phyloP scores from a whole-genome alignment of 2,113 vertebrate genomes.

The Lasiurus cinereus region DNA sequence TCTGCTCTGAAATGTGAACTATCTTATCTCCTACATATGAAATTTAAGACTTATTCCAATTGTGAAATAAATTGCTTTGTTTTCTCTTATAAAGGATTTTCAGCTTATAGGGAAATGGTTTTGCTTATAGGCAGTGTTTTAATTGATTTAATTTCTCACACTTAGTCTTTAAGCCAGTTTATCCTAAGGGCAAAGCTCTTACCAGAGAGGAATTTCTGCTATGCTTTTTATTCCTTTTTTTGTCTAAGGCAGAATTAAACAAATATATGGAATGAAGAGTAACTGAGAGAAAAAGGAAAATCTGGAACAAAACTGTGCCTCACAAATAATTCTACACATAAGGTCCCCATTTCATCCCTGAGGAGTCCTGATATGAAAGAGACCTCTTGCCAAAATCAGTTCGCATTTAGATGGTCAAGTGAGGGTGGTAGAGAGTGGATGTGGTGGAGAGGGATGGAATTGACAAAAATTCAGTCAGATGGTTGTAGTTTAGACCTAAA shows the following conservation, averaged over 20 bases:
- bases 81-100: background rate
- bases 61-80: background rate
- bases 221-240: background rate
- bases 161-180: background rate
- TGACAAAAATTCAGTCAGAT: background rate
- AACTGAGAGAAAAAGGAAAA: background rate
- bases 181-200: background rate
- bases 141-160: background rate
- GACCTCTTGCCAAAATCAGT: background rate
- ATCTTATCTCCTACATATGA: background rate
- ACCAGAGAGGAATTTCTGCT: background rate
- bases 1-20: background rate
- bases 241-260: background rate
- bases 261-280: background rate
- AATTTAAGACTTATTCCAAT: constrained; percentile 12
- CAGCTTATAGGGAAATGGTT: background rate
- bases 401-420: background rate
- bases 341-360: background rate
- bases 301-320: background rate
- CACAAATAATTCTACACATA: background rate
- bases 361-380: background rate
- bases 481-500: background rate
- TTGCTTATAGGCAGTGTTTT: background rate
- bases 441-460: background rate
- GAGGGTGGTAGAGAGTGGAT: background rate